phyloP scores from a whole-genome alignment of 2,888 invertebrate species.

The Rhamnusium bicolor region DNA sequence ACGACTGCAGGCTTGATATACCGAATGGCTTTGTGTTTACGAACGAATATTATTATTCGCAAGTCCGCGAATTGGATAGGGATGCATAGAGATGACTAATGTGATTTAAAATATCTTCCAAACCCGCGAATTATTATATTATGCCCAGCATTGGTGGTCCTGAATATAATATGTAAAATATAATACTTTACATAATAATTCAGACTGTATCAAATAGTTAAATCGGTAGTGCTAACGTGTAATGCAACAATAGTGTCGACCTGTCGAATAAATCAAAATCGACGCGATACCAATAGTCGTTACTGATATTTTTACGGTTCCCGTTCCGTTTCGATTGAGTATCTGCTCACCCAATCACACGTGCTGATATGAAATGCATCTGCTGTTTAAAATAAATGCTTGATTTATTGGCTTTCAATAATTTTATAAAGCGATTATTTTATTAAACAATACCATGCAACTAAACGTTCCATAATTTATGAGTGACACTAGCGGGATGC shows the following conservation, averaged over 20 bases:
- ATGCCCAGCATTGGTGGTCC: conserved; percentile 49
- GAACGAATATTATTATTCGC: conserved; percentile 63
- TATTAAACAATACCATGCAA: conserved; percentile 65
- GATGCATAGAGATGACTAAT: conserved; percentile 62
- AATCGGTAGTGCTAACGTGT: conserved; percentile 54
- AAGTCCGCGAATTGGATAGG: conserved; percentile 60
- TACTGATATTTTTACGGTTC: conserved; percentile 68
- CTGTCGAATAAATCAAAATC: conserved; percentile 67
- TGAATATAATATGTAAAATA: conserved; percentile 50
- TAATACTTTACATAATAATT: conserved; percentile 54
- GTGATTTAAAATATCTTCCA: conserved; percentile 62
- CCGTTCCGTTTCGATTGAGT: conserved; percentile 66
- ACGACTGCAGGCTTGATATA: conserved; percentile 62
- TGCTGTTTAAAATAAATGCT: conserved; percentile 67
- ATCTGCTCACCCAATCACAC: conserved; percentile 68
- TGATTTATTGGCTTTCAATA: conserved; percentile 69
- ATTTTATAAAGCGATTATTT: conserved; percentile 68
- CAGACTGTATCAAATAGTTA: conserved; percentile 43
- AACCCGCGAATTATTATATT: conserved; percentile 56
- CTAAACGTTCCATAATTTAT: conserved; percentile 59
- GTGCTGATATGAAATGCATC: conserved; percentile 69
- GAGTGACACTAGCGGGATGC: conserved; percentile 47
- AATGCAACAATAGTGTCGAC: conserved; percentile 67
- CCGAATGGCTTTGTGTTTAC: conserved; percentile 65
- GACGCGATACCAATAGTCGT: conserved; percentile 64